Evolutionary conservation across 2,797 vertebrate species (phyloP).

Genomic region (Choloepus didactylus): DNA sequence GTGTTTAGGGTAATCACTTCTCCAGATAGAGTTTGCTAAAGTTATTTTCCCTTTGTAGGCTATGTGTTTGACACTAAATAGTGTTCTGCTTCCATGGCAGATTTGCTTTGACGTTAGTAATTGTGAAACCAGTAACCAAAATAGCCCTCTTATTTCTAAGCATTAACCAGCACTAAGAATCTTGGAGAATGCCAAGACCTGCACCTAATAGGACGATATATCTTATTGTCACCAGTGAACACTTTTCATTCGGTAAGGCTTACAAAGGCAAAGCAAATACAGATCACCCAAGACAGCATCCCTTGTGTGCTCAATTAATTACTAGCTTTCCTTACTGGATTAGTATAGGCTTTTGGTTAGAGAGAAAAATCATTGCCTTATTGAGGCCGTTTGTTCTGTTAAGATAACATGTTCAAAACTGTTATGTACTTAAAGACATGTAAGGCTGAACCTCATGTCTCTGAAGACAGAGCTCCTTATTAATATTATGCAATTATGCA

Average conservation of each 20-base stretch:
- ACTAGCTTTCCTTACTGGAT: slow-evolving; percentile 77
- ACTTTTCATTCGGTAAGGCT: slow-evolving; percentile 87
- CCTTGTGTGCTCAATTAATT: slow-evolving; percentile 74
- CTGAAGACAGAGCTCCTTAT: background rate
- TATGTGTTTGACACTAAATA: background rate
- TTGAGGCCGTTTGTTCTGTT: background rate
- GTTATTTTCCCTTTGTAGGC: background rate
- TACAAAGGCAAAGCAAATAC: slow-evolving; percentile 83
- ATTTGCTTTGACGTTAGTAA: slow-evolving; percentile 44
- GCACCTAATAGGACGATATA: slow-evolving; percentile 84
- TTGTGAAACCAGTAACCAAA: slow-evolving; percentile 63
- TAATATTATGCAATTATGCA: background rate
- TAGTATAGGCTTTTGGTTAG: slow-evolving; percentile 69
- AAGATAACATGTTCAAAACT: slow-evolving; percentile 34
- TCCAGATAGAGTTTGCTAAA: background rate
- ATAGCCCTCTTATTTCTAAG: slow-evolving; percentile 47
- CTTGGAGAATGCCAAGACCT: slow-evolving; percentile 80
- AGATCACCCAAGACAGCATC: slow-evolving; percentile 55
- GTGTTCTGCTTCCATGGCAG: background rate
- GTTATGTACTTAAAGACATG: background rate
- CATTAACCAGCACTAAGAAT: slow-evolving; percentile 85
- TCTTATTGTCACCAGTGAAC: slow-evolving; percentile 83
- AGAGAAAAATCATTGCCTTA: slow-evolving; percentile 40
- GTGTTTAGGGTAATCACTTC: background rate
- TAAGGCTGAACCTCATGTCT: background rate